These are phyloP conservation scores for Neoarius graeffei DNA, from an alignment of 2,113 vertebrate genomes.

Conservation along the genomic window DNA sequence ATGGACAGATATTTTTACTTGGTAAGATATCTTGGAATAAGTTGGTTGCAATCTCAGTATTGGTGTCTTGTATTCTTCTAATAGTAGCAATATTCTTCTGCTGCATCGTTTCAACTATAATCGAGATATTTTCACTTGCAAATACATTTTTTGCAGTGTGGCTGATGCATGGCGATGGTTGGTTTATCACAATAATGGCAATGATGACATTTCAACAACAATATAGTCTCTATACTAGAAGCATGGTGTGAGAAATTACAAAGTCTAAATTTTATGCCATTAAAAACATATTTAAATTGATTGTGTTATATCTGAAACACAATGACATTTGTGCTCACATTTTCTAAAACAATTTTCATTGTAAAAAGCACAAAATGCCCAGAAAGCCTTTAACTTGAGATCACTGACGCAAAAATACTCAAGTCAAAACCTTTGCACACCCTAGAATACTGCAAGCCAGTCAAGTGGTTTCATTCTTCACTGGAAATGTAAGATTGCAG, in stretches of 20 bases:
- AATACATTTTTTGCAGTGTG: no score
- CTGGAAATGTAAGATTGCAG: no score
- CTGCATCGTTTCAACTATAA: no score
- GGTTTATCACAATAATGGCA: background rate
- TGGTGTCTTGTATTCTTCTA: no score
- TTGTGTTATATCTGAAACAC: background rate
- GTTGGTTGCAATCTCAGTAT: no score
- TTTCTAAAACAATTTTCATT: background rate
- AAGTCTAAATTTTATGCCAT: background rate
- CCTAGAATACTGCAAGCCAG: background rate
- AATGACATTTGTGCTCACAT: background rate
- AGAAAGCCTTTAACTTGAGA: background rate
- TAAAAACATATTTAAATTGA: background rate
- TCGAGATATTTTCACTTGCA: no score
- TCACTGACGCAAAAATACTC: background rate
- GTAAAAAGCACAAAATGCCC: background rate
- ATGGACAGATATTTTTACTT: no score
- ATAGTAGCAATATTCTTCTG: no score
- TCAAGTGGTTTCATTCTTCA: background rate
- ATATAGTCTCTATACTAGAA: background rate
- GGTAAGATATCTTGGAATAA: no score
- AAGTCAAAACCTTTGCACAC: background rate
- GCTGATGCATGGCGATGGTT: no score
- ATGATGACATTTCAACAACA: background rate
- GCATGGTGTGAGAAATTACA: background rate